A percentile compares a stretch with the other conserved stretches of the same genome.
Conservation (phyloP, 1,140 invertebrate genomes). For the Zaprionus ornatus region DNA sequence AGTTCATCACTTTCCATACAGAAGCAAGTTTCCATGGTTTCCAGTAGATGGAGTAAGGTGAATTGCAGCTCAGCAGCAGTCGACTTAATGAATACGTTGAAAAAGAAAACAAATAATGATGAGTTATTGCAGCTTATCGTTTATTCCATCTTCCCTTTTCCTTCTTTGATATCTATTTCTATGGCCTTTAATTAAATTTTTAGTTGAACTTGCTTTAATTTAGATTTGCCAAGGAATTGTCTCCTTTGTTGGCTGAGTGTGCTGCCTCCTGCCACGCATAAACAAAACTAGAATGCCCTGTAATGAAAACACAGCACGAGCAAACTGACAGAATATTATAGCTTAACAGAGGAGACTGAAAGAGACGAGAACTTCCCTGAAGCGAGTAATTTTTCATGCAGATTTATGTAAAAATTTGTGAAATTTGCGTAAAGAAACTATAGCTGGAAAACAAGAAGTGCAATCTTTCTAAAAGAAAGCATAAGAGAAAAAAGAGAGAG, state of each 20-base stretch:
- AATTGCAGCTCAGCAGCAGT: conserved; percentile 51
- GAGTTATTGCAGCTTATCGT: conserved; percentile 60
- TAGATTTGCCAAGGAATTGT: neutral
- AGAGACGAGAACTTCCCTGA: conserved; percentile 29
- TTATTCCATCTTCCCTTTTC: no score
- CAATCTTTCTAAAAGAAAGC: conserved; percentile 7
- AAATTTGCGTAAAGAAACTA: conserved; percentile 63
- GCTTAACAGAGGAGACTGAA: conserved; percentile 32
- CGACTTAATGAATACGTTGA: neutral
- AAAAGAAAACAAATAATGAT: conserved; percentile 9
- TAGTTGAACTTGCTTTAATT: neutral
- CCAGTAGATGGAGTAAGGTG: conserved; percentile 9
- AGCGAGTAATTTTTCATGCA: conserved; percentile 71
- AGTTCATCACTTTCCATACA: conserved; percentile 73
- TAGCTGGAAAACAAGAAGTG: conserved; percentile 45
- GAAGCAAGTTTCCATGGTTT: conserved; percentile 29
- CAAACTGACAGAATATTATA: conserved; percentile 32
- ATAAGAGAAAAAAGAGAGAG: neutral
- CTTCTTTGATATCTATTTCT: no score
- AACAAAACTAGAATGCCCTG: conserved; percentile 16
- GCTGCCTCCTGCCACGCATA: neutral
- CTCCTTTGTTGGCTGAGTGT: neutral
- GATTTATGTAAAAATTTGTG: conserved; percentile 72
- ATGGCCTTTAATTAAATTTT: neutral
- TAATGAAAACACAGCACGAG: conserved; percentile 7